Evolutionary conservation across 1,140 invertebrate genomes (phyloP), one percentile per base, ranked within the genome.

Genomic region (Hylyphantes graminicola): DNA sequence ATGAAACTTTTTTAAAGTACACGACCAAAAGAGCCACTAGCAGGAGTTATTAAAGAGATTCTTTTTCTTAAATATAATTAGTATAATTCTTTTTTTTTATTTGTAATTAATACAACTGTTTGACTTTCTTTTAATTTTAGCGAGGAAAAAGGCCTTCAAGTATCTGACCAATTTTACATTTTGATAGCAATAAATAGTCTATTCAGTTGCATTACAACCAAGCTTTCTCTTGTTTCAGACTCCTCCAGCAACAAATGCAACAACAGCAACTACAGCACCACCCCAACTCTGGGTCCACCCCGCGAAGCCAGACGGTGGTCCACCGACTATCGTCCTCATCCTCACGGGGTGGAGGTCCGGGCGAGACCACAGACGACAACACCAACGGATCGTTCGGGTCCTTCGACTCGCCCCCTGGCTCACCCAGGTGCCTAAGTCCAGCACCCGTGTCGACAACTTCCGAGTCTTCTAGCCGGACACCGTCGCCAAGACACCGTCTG

Each of bases 371-470:
- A 55, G 80, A 83, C 21, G 79, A 81, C 48, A 83, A 83, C 63
- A 83, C 80, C 48, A 83, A 83, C 72, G 79, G 79, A 35, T 63
- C 55, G 21, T 81, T 73, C 15, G 80, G 80, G 8, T 83, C 80
- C 6, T 83, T 83, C 61, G 72, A 67, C 13, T 54, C 59, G 6
- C 57, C 70, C 19, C 75, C 75, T 19, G 72, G 80, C n/a, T 74
- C 70, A 4, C 80, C 80, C 15, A 50, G 61, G 9, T 83, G 80
- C 19, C 65, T 83, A 48, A 86, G 85, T 85, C 86, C 86, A 13
- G 85, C 85, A 10, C 83, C 85, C 6, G 86, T 86, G 11, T 87
- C 86, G 11, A 87, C 86, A n/a, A 86, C 85, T 12, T 87, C 86
- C 4, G 86, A 87, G 7, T 78, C 75, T 10, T 78, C 76, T 8